A percentile compares a stretch with the other conserved stretches of the same genome.
phyloP scores from a whole-genome alignment of 35 echinoderm and acorn worm genomes.

The Stichopus chloronotus region DNA sequence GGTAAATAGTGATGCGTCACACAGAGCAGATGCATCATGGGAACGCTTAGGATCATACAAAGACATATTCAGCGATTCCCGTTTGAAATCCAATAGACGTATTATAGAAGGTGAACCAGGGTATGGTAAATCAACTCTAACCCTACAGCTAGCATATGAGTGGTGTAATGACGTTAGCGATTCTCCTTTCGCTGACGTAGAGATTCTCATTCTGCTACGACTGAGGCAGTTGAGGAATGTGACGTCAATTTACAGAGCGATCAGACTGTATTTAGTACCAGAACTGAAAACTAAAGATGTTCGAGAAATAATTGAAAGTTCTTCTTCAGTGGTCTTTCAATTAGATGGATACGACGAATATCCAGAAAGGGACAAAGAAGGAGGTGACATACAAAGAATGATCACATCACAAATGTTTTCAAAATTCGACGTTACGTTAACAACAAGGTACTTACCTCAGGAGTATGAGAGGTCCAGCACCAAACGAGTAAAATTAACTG shows the following conservation, averaged over 20 bases:
- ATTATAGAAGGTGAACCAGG: constrained; percentile 5
- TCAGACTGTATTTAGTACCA: neutral
- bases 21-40: neutral
- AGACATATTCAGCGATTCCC: neutral
- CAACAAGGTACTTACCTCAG: constrained; percentile 20
- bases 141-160: neutral
- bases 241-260: neutral
- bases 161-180: neutral
- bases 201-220: neutral
- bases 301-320: constrained; percentile 8
- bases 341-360: constrained; percentile 26
- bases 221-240: neutral
- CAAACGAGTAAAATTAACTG: neutral
- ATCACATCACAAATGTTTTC: neutral
- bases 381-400: neutral
- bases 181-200: neutral
- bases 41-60: constrained; percentile 6
- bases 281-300: neutral
- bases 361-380: constrained; percentile 17
- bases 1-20: neutral
- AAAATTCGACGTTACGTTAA: neutral
- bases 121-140: neutral
- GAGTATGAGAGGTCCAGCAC: neutral
- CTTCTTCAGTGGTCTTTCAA: neutral
- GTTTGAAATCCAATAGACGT: neutral